Evolutionary conservation across 1,140 invertebrate genomes (phyloP).

Genomic region (Theocolax elegans): DNA sequence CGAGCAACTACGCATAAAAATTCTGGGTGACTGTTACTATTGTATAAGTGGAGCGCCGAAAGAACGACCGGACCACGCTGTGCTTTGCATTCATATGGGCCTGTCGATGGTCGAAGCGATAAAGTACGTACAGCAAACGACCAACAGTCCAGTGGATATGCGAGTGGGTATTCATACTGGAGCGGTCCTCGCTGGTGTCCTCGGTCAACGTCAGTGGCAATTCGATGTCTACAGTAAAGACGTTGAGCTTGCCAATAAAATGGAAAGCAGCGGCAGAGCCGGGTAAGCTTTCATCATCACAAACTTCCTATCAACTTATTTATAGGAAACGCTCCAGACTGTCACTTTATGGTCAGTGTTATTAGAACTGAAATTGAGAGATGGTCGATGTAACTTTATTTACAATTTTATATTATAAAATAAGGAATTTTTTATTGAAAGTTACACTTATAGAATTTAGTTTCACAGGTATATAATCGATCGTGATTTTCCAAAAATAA

Average conservation of each 20-base stretch:
- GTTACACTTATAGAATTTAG: too few relatives aligned
- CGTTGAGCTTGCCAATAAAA: constrained; percentile 97
- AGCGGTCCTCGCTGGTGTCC: constrained; percentile 93
- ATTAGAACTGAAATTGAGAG: too few relatives aligned
- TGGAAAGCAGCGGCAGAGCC: constrained; percentile 96
- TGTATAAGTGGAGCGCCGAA: constrained; percentile 92
- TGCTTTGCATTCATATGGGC: constrained; percentile 94
- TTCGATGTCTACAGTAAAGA: constrained; percentile 98
- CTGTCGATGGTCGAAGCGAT: constrained; percentile 96
- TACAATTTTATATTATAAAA: too few relatives aligned
- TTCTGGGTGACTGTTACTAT: constrained; percentile 96
- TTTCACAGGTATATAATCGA: too few relatives aligned
- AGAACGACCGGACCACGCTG: constrained; percentile 91
- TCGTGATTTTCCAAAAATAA: too few relatives aligned
- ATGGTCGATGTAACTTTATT: too few relatives aligned
- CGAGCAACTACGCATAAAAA: constrained; percentile 93
- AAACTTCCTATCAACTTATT: neutral
- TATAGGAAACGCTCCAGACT: too few relatives aligned
- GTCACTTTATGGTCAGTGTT: too few relatives aligned
- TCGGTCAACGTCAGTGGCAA: constrained; percentile 97
- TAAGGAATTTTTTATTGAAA: too few relatives aligned
- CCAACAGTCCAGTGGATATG: constrained; percentile 97
- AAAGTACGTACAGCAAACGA: constrained; percentile 95
- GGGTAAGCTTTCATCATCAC: constrained; percentile 83
- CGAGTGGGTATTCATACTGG: constrained; percentile 97